Evolutionary conservation across 2,888 invertebrate genomes (phyloP), one percentile per base, ranked within the genome.

Genomic region (Drosophila hawaiiensis): DNA sequence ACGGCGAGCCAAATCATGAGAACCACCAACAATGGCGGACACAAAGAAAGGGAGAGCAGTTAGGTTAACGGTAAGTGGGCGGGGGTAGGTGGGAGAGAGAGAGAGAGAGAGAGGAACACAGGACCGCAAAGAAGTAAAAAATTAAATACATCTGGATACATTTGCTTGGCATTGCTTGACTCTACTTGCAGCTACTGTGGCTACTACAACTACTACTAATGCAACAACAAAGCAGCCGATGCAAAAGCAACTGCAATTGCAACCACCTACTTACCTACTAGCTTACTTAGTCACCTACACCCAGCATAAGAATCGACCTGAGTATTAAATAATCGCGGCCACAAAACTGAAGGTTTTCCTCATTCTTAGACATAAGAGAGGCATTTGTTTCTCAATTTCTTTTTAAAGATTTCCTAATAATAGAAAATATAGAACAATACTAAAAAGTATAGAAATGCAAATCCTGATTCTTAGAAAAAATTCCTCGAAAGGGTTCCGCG

Each of bases 71-170:
- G 47, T 1, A 35, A 35, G 1, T 4, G 14, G 43, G 43, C 1
- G 9, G 25, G 4, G 9, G 49, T 4, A 22, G 43, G 22, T 43
- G 14, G 6, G 1, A 3, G 22, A 6, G 12, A 14, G 10, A 63
- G 19, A 47, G 37, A 63, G 41, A 50, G 41, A 35, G 53, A 31
- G 49, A 58, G n/a, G 14, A 39, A 59, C 12, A 29, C 5, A 39
- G 12, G 7, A 50, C 25, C 3, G 31, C n/a, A 28, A 19, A 25
- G 22, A 56, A n/a, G 35, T 25, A 75, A 63, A 62, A 53, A 80
- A 90, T 83, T 90, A 85, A 89, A 85, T 85, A 84, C 73, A 88
- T 76, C 33, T 69, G 60, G 54, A 53, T 49, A 73, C 65, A 52
- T 65, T 63, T 63, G 28, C 9, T 25, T 14, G 25, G 29, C 56